These are phyloP conservation scores for Sycophila sp. DNA, from an alignment of 1,140 invertebrate species.

Conservation along the genomic window DNA sequence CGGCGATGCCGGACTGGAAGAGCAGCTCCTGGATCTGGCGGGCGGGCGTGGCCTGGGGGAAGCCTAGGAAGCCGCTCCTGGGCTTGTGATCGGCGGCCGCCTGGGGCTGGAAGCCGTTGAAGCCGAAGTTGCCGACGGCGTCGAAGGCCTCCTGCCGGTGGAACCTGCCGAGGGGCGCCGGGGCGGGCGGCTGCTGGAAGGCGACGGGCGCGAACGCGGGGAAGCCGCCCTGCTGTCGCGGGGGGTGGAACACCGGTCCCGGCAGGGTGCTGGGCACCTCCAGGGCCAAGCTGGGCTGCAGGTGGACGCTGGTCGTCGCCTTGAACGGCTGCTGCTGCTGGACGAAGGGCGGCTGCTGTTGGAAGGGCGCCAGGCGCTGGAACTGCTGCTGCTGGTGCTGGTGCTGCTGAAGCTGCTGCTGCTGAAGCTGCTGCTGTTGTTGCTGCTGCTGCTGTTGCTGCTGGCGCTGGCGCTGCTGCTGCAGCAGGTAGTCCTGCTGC, in stretches of 20 bases:
- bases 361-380: conserved; percentile 47
- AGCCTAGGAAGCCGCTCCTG: conserved; percentile 28
- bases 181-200: conserved; percentile 59
- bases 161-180: conserved; percentile 61
- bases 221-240: conserved; percentile 61
- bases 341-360: conserved; percentile 52
- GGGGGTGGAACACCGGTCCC: conserved; percentile 54
- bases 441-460: conserved; percentile 48
- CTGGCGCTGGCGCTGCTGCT: conserved; percentile 61
- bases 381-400: conserved; percentile 54
- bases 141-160: conserved; percentile 64
- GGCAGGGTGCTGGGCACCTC: conserved; percentile 54
- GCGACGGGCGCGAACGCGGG: conserved; percentile 55
- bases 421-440: conserved; percentile 44
- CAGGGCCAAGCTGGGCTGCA: conserved; percentile 61
- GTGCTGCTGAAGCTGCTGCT: conserved; percentile 44
- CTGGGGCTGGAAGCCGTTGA: conserved; percentile 60
- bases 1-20: conserved; percentile 71
- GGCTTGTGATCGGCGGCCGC: conserved; percentile 51
- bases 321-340: conserved; percentile 56
- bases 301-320: conserved; percentile 50
- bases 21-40: conserved; percentile 73
- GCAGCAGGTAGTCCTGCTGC: conserved; percentile 63
- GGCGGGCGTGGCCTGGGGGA: conserved; percentile 61
- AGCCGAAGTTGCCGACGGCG: conserved; percentile 69